Evolutionary conservation across 2,797 vertebrate genomes (phyloP).

Genomic region (Phalloptychus januarius): DNA sequence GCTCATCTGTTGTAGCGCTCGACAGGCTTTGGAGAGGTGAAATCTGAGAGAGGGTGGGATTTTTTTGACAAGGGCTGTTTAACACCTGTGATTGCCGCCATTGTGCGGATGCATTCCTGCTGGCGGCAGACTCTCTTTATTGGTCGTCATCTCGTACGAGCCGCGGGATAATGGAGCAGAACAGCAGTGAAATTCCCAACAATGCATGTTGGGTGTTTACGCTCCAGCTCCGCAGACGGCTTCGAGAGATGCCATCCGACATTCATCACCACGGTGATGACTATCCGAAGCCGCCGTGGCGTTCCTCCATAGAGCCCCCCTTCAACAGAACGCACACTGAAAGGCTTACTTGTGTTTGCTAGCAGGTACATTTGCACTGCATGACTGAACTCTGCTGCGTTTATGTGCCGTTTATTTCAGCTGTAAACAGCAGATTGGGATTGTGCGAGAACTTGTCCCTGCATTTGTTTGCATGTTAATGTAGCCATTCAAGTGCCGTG

Average conservation of each 20-base stretch:
- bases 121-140: conserved; percentile 45
- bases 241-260: conserved; percentile 24
- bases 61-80: conserved; percentile 54
- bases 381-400: conserved; percentile 53
- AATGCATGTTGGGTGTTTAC: conserved; percentile 16
- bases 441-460: conserved; percentile 20
- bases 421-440: conserved; percentile 57
- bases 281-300: conserved; percentile 14
- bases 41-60: conserved; percentile 38
- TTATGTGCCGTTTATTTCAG: conserved; percentile 61
- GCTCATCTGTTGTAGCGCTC: conserved; percentile 62
- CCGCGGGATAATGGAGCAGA: conserved; percentile 43
- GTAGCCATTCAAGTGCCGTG: conserved; percentile 32
- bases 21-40: conserved; percentile 62
- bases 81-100: conserved; percentile 68
- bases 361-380: conserved; percentile 64
- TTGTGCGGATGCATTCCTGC: conserved; percentile 46
- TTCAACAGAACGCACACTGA: conserved; percentile 44
- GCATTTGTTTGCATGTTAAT: conserved; percentile 18
- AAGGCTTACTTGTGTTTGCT: conserved; percentile 65
- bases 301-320: conserved; percentile 30
- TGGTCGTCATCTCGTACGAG: conserved; percentile 41
- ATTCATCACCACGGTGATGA: conserved; percentile 16
- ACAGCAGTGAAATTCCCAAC: conserved; percentile 33
- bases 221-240: neutral